Evolutionary conservation across 2,888 invertebrate species (phyloP).

Genomic region (Enoplolaimus lenunculus): DNA sequence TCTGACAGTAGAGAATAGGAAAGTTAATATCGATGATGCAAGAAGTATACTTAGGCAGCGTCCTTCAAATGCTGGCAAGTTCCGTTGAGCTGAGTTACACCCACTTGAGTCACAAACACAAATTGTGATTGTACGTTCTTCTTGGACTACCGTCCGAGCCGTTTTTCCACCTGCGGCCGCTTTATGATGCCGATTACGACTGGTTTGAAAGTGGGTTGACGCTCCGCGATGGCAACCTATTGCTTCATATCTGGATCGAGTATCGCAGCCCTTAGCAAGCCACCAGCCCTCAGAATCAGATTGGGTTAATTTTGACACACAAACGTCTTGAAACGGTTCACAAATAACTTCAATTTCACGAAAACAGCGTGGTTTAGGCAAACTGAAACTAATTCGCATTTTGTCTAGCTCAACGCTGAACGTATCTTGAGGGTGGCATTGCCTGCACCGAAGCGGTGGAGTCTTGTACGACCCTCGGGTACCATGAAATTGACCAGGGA

Average conservation of each 20-base stretch:
- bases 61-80: no score
- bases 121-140: neutral
- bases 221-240: neutral
- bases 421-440: conserved; percentile 8
- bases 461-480: no score
- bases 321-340: conserved; percentile 11
- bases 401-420: conserved; percentile 1
- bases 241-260: neutral
- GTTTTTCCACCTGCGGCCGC: neutral
- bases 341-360: conserved; percentile 4
- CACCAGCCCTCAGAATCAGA: conserved; percentile 5
- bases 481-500: no score
- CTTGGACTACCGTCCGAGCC: neutral
- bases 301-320: conserved; percentile 7
- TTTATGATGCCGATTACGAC: no score
- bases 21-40: no score
- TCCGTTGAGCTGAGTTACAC: no score
- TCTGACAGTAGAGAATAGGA: no score
- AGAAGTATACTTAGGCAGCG: no score
- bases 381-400: neutral
- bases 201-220: neutral
- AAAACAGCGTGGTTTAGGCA: neutral
- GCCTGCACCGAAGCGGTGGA: conserved; percentile 1
- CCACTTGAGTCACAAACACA: conserved; percentile 6
- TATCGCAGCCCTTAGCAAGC: conserved; percentile 7